Conservation (phyloP, 2,113 vertebrate species). For the Corynorhinus townsendii region DNA sequence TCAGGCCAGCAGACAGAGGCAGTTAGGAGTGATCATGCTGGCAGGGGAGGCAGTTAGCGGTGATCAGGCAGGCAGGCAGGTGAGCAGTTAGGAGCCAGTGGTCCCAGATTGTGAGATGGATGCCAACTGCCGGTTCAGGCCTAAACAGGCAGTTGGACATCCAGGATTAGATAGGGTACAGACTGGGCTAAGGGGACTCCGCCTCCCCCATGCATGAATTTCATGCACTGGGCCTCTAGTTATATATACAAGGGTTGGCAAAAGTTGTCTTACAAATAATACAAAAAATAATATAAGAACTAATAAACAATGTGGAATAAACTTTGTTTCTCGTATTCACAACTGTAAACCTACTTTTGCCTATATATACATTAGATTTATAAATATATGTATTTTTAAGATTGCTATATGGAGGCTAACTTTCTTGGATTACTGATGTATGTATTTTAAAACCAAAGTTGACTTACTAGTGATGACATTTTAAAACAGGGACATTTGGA, state of each 20-base stretch:
- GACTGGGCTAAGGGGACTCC: no score
- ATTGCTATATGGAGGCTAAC: background rate
- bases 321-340: background rate
- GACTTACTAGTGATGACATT: constrained; percentile 30
- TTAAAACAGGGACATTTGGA: constrained; percentile 46
- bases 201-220: no score
- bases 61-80: no score
- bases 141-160: no score
- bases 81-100: no score
- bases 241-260: background rate
- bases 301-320: background rate
- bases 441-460: constrained; percentile 17
- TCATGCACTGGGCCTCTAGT: no score
- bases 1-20: no score
- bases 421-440: background rate
- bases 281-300: background rate
- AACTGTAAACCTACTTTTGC: background rate
- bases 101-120: no score
- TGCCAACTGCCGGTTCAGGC: no score
- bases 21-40: no score
- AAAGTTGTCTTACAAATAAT: background rate
- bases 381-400: background rate
- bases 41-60: no score
- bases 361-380: background rate
- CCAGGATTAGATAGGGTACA: no score